Percentiles rank a stretch among this genome's conserved stretches.
Conservation (phyloP, 1,140 invertebrate species). For the Pseudobourletiella spinata region DNA sequence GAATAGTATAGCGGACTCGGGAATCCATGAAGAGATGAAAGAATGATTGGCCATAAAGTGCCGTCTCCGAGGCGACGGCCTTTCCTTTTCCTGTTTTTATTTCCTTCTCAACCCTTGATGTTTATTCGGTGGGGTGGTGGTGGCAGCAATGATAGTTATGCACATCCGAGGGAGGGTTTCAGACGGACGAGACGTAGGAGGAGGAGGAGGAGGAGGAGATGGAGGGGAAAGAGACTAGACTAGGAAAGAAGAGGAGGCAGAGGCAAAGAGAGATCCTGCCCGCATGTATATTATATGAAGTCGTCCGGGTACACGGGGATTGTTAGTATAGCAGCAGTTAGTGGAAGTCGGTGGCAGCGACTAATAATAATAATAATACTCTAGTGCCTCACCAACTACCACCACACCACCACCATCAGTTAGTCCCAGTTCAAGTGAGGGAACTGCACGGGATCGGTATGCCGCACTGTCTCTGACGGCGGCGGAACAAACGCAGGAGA, state of each 20-base stretch:
- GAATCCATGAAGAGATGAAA: constrained; percentile 16
- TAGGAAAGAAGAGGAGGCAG: neutral
- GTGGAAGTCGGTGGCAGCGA: too few relatives aligned
- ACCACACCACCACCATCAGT: too few relatives aligned
- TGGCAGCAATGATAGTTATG: too few relatives aligned
- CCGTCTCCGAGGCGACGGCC: constrained; percentile 1
- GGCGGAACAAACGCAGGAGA: neutral
- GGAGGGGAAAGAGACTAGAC: neutral
- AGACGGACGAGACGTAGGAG: too few relatives aligned
- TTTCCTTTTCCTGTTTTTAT: constrained; percentile 3
- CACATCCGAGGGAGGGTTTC: too few relatives aligned
- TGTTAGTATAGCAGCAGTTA: too few relatives aligned
- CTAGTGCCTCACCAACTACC: too few relatives aligned
- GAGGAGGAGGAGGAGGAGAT: neutral
- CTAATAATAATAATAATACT: too few relatives aligned
- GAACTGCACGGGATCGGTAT: too few relatives aligned
- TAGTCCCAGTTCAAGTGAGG: too few relatives aligned
- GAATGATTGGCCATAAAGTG: constrained; percentile 24
- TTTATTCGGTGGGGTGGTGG: constrained; percentile 1
- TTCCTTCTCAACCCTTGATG: constrained; percentile 7
- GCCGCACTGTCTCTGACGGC: too few relatives aligned
- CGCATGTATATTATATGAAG: neutral
- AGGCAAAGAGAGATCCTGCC: neutral
- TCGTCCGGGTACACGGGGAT: too few relatives aligned
- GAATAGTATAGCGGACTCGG: neutral